These are phyloP conservation scores for Bujurquina vittata DNA, from an alignment of 2,113 vertebrate species.

Conservation along the genomic window DNA sequence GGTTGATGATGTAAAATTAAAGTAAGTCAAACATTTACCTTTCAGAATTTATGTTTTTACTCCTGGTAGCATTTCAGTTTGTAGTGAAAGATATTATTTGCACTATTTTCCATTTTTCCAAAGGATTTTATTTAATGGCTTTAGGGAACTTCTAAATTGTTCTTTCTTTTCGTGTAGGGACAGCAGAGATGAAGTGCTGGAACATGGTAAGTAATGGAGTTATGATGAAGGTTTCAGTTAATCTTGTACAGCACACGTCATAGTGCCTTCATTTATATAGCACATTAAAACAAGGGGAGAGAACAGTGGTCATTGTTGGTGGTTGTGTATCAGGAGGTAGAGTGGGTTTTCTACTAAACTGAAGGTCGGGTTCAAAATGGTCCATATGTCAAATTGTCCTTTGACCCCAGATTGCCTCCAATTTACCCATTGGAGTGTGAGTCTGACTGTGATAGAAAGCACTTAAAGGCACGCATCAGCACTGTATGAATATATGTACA, in stretches of 20 bases:
- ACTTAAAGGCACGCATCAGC: neutral
- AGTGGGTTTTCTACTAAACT: neutral
- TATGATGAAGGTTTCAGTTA: neutral
- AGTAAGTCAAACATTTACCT: constrained; percentile 77
- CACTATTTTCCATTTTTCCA: neutral
- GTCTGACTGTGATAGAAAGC: neutral
- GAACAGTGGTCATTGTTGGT: neutral
- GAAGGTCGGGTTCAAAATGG: neutral
- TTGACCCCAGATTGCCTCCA: too few species aligned
- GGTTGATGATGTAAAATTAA: constrained; percentile 93
- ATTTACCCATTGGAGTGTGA: neutral
- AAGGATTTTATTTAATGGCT: neutral
- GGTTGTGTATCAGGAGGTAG: neutral
- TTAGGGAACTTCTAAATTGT: neutral
- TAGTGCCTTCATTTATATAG: neutral
- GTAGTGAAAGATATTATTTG: neutral
- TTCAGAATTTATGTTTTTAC: neutral
- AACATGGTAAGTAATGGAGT: constrained; percentile 86
- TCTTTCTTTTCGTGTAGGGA: constrained; percentile 78
- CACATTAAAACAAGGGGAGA: neutral
- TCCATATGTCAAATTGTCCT: neutral
- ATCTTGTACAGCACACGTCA: neutral
- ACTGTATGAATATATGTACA: neutral
- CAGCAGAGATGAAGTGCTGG: constrained; percentile 90
- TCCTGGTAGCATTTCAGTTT: neutral